Evolutionary conservation across 2,113 vertebrate species (phyloP).

Genomic region (Gnathonemus longibarbis): DNA sequence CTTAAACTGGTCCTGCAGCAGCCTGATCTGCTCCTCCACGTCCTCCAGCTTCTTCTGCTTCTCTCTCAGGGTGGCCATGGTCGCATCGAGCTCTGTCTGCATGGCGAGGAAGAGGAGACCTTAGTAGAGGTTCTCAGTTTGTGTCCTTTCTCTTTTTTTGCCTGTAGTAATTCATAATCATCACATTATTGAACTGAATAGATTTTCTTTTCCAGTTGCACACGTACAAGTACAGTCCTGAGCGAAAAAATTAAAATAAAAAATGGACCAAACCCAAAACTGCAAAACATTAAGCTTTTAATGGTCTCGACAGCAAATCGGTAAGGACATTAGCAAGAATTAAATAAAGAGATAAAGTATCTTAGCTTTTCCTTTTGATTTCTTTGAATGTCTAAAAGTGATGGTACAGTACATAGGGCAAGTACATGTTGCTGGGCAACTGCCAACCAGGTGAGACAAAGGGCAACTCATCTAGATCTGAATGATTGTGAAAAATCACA

Average conservation of each 20-base stretch:
- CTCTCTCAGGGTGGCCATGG: slow-evolving; percentile 63
- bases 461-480: too few relatives aligned
- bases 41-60: slow-evolving; percentile 65
- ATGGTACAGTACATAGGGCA: too few relatives aligned
- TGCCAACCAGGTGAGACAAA: too few relatives aligned
- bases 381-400: too few relatives aligned
- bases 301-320: too few relatives aligned
- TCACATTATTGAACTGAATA: neutral
- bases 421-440: too few relatives aligned
- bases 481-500: too few relatives aligned
- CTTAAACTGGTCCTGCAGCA: slow-evolving; percentile 68
- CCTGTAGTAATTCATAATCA: neutral
- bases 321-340: too few relatives aligned
- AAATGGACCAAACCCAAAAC: too few relatives aligned
- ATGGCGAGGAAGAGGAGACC: neutral
- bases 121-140: neutral
- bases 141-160: neutral
- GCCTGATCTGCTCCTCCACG: slow-evolving; percentile 64
- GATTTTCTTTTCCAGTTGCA: neutral
- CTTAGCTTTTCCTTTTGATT: too few relatives aligned
- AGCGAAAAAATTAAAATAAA: neutral
- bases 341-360: too few relatives aligned
- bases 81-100: slow-evolving; percentile 69
- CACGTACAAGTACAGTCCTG: neutral
- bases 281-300: too few relatives aligned